Percentiles rank a stretch among this genome's conserved stretches.
These are phyloP conservation scores for Pocillopora grandis DNA, from an alignment of 92 coral and sea anemone species.

Conservation along the genomic window DNA sequence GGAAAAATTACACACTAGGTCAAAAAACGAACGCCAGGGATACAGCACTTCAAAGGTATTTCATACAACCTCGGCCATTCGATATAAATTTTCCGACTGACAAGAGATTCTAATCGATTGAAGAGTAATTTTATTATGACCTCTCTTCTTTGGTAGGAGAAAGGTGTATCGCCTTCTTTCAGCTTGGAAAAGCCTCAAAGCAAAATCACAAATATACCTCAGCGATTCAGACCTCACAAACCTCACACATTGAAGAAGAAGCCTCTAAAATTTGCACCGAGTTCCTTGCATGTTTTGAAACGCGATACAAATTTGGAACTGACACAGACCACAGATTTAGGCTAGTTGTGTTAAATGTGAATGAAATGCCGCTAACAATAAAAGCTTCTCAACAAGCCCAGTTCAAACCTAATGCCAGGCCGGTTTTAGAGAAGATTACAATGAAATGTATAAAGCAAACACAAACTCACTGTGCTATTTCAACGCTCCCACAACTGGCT, in stretches of 20 bases:
- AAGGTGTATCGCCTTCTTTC: not conserved
- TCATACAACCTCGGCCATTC: constrained; percentile 46
- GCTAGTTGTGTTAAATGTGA: constrained; percentile 46
- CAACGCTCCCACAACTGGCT: constrained; percentile 98
- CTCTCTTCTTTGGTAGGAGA: not conserved
- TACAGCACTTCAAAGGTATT: constrained; percentile 47
- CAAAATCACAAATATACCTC: not conserved
- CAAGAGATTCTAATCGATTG: constrained; percentile 48
- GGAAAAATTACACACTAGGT: not conserved
- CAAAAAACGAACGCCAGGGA: not conserved
- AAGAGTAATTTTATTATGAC: constrained; percentile 4
- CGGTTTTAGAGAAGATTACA: constrained; percentile 42
- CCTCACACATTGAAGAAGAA: constrained; percentile 33
- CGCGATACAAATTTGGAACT: constrained; percentile 65
- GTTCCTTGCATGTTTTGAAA: constrained; percentile 92
- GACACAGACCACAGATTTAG: constrained; percentile 26
- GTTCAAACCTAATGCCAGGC: constrained; percentile 40
- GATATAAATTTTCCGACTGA: constrained; percentile 54
- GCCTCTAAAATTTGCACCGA: constrained; percentile 54
- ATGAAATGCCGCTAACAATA: constrained; percentile 44
- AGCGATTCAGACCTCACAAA: not conserved
- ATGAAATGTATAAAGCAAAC: constrained; percentile 55
- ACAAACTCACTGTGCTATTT: constrained; percentile 93
- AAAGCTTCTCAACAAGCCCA: constrained; percentile 16
- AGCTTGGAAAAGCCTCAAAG: constrained; percentile 22